phyloP scores from a whole-genome alignment of 2,888 invertebrate genomes.

The Fabriciana adippe region DNA sequence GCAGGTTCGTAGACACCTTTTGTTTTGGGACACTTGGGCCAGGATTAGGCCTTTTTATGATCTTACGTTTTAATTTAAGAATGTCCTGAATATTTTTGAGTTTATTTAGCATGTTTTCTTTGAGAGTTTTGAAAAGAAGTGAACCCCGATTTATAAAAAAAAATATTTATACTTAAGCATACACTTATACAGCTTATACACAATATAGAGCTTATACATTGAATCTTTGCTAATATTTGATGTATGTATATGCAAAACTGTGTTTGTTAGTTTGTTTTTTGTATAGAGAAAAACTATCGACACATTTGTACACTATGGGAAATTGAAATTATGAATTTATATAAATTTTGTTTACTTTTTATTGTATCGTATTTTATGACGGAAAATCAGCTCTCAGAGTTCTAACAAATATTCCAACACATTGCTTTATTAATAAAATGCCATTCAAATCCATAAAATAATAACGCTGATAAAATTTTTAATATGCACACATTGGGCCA shows the following conservation, averaged over 20 bases:
- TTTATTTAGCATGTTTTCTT: conserved; percentile 24
- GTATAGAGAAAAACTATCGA: no score
- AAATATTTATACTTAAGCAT: no score
- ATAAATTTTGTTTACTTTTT: no score
- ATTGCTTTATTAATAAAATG: neutral
- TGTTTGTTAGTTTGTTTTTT: no score
- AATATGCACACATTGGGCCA: conserved; percentile 16
- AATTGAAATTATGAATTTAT: no score
- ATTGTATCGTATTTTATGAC: no score
- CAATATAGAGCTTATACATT: no score
- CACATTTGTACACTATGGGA: no score
- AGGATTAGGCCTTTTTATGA: conserved; percentile 53
- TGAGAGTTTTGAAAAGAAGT: neutral
- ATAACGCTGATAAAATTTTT: conserved; percentile 16
- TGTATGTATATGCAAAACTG: neutral
- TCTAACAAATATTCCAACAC: no score
- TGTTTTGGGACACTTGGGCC: conserved; percentile 60
- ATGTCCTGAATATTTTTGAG: conserved; percentile 36
- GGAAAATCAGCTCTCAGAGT: no score
- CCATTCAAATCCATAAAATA: conserved; percentile 15
- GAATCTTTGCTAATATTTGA: neutral
- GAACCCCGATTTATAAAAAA: no score
- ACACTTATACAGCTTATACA: no score
- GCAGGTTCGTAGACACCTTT: conserved; percentile 60
- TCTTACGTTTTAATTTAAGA: conserved; percentile 30